Percentiles rank a stretch among this genome's conserved stretches.
phyloP scores from a whole-genome alignment of 2,888 invertebrate genomes.

The Cerastis leucographa region DNA sequence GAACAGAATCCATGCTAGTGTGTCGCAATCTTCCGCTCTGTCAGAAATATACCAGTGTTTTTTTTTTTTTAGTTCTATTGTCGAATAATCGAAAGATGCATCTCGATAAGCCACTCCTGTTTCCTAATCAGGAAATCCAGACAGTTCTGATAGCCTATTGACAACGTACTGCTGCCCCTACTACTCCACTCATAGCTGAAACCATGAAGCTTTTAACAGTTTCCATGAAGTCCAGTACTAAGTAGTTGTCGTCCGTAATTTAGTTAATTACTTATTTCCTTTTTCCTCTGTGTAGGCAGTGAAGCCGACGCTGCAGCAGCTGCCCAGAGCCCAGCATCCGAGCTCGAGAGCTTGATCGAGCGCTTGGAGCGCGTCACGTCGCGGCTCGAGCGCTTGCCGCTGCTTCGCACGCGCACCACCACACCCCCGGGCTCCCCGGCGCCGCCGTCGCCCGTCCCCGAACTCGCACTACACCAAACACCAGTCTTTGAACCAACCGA shows the following conservation, averaged over 20 bases:
- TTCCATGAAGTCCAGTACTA: not conserved
- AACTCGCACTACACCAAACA: constrained; percentile 71
- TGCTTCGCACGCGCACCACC: constrained; percentile 77
- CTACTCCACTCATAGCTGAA: not conserved
- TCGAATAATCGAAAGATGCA: not conserved
- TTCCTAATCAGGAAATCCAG: not conserved
- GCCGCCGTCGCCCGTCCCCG: constrained; percentile 76
- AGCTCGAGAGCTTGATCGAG: constrained; percentile 93
- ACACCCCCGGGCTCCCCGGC: constrained; percentile 79
- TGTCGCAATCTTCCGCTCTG: constrained; percentile 10
- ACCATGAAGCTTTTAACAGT: not conserved
- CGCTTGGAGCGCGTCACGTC: constrained; percentile 94
- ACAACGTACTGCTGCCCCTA: not conserved
- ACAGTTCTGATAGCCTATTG: not conserved
- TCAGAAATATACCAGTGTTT: not conserved
- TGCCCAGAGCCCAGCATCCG: constrained; percentile 85
- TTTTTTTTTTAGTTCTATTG: not conserved
- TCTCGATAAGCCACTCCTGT: not conserved
- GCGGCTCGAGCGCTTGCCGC: constrained; percentile 92
- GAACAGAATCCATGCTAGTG: constrained; percentile 5
- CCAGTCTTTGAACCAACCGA: constrained; percentile 70
- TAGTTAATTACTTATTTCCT: not conserved
- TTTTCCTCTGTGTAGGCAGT: constrained; percentile 79
- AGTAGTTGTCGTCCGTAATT: not conserved
- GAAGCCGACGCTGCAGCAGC: constrained; percentile 87